Evolutionary conservation across 2,797 vertebrate genomes (phyloP).

Genomic region (Darevskia nairensis): DNA sequence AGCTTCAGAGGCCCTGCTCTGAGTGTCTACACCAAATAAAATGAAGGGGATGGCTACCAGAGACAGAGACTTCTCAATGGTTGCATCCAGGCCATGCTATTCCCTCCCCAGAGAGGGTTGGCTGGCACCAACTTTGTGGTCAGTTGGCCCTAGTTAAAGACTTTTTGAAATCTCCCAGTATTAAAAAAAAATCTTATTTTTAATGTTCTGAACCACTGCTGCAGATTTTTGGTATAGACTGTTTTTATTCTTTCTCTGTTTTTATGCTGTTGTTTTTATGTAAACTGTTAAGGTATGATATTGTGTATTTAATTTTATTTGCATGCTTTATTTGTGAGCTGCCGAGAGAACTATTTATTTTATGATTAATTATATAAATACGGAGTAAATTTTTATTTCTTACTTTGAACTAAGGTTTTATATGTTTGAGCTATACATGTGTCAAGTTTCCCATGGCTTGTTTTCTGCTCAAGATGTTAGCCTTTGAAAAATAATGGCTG

Average conservation of each 20-base stretch:
- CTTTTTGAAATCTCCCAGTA: not conserved
- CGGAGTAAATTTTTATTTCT: too few relatives aligned
- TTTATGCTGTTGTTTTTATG: not conserved
- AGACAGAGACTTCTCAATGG: not conserved
- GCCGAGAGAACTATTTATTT: too few relatives aligned
- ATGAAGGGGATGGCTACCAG: not conserved
- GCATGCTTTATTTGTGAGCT: not conserved
- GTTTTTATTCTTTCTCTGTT: not conserved
- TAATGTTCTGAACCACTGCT: not conserved
- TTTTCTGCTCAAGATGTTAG: fast-evolving
- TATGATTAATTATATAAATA: too few relatives aligned
- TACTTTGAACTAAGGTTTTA: fast-evolving
- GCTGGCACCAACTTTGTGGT: not conserved
- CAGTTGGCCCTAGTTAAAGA: not conserved
- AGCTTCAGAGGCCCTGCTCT: not conserved
- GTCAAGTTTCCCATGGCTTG: not conserved
- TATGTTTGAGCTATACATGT: not conserved
- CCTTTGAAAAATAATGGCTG: not conserved
- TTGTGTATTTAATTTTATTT: not conserved
- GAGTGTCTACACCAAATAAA: not conserved
- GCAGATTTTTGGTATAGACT: not conserved
- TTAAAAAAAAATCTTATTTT: not conserved
- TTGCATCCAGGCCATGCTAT: not conserved
- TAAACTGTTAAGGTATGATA: too few relatives aligned
- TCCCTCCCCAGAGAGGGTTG: not conserved